Evolutionary conservation across 2,113 vertebrate genomes (phyloP).

Genomic region (Xyrauchen texanus): DNA sequence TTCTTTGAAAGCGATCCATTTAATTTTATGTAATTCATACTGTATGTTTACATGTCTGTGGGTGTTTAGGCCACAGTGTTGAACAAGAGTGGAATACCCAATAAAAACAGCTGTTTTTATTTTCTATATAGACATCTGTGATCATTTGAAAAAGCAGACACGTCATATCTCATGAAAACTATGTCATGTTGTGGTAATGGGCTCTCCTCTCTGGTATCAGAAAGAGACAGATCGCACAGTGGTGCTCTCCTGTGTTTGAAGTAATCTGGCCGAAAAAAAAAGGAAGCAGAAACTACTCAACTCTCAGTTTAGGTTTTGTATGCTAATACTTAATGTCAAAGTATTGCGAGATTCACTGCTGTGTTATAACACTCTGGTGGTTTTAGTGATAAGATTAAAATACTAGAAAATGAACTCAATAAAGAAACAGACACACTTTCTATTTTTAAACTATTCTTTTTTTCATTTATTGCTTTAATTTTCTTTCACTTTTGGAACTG

Average conservation of each 20-base stretch:
- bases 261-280: too few species aligned
- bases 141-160: neutral
- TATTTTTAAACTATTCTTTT: neutral
- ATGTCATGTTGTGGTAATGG: neutral
- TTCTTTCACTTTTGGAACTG: slow-evolving; percentile 13
- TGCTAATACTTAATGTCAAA: neutral
- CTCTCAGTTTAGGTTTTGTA: neutral
- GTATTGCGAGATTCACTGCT: neutral
- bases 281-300: too few species aligned
- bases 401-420: too few species aligned
- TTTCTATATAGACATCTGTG: neutral
- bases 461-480: neutral
- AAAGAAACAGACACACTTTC: neutral
- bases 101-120: neutral
- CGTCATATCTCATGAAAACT: neutral
- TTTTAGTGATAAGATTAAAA: too few species aligned
- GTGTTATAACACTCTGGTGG: neutral
- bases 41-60: too few species aligned
- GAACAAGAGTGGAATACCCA: neutral
- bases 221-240: neutral
- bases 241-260: neutral
- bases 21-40: too few species aligned
- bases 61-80: neutral
- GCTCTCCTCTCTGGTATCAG: neutral
- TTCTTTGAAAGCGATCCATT: too few species aligned